phyloP scores from a whole-genome alignment of 2,113 vertebrate species.

The Oostethus manadensis region DNA sequence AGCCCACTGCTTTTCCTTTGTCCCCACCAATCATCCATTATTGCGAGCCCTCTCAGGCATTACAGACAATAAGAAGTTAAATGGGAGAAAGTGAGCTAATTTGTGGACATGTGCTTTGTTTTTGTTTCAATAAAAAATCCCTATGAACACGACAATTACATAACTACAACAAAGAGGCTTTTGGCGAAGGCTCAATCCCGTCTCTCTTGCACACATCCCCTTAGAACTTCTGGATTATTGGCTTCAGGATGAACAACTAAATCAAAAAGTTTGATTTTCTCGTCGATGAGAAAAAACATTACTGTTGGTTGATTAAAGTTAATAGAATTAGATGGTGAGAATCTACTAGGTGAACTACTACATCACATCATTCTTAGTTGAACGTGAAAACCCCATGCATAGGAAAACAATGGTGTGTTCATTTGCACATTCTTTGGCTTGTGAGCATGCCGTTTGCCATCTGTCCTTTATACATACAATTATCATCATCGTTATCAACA shows the following conservation, averaged over 20 bases:
- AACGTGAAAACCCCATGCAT: too few species aligned
- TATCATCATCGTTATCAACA: too few species aligned
- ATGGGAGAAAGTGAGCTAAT: constrained; percentile 64
- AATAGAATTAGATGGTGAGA: not conserved
- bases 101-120: constrained; percentile 67
- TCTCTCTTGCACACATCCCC: constrained; percentile 38
- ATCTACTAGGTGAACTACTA: not conserved
- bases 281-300: constrained; percentile 16
- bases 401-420: too few species aligned
- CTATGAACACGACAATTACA: constrained; percentile 62
- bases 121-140: constrained; percentile 65
- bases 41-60: constrained; percentile 61
- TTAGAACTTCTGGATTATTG: constrained; percentile 52
- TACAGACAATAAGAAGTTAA: constrained; percentile 59
- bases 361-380: too few species aligned
- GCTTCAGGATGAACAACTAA: constrained; percentile 34
- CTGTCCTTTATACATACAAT: too few species aligned
- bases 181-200: constrained; percentile 45
- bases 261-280: constrained; percentile 29
- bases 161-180: constrained; percentile 61
- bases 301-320: constrained; percentile 4
- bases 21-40: constrained; percentile 63
- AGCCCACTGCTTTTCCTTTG: constrained; percentile 43
- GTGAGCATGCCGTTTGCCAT: too few species aligned
- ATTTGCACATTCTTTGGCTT: too few species aligned